Evolutionary conservation across 2,797 vertebrate species (phyloP).

Genomic region (Sibirionetta formosa): DNA sequence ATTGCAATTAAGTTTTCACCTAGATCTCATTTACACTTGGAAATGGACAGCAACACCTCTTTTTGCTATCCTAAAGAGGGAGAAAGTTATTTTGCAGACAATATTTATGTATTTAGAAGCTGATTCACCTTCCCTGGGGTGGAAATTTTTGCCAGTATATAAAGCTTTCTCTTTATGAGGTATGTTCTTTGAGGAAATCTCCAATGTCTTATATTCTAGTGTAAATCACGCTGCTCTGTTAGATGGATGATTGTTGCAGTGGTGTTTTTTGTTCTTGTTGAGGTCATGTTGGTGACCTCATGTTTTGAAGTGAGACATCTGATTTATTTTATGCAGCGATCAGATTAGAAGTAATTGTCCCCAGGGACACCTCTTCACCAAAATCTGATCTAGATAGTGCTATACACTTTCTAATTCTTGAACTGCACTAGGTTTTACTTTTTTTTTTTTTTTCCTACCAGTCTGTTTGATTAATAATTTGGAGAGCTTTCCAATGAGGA

Average conservation of each 20-base stretch:
- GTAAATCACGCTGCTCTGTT: background rate
- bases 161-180: background rate
- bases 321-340: background rate
- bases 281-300: background rate
- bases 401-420: accelerated
- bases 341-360: background rate
- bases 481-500: background rate
- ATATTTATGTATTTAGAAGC: background rate
- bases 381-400: background rate
- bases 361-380: background rate
- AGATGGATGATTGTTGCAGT: background rate
- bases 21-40: background rate
- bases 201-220: background rate
- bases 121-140: background rate
- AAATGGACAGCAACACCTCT: background rate
- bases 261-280: background rate
- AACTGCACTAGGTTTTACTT: background rate
- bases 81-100: background rate
- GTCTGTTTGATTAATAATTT: background rate
- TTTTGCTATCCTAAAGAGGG: background rate
- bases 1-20: background rate
- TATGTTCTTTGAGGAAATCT: background rate
- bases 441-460: background rate
- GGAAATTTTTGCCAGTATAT: background rate
- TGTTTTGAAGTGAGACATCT: background rate